phyloP scores from a whole-genome alignment of 2,113 vertebrate species.

The Vicugna pacos region DNA sequence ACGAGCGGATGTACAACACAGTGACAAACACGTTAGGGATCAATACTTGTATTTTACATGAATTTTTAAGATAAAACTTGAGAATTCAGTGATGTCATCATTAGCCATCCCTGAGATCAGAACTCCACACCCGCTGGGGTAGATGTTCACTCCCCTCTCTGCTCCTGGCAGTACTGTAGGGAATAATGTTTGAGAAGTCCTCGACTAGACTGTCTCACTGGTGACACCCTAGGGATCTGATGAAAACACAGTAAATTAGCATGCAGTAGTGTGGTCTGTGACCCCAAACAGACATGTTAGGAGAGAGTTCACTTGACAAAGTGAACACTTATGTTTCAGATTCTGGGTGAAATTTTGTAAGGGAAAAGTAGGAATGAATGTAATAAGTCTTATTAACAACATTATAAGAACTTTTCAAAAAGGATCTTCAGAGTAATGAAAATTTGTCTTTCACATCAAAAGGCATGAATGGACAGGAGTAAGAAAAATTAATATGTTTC shows the following conservation, averaged over 20 bases:
- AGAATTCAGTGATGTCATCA: background rate
- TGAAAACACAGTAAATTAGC: background rate
- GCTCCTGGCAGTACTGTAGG: background rate
- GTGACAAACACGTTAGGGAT: background rate
- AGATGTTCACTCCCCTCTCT: background rate
- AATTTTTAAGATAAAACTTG: background rate
- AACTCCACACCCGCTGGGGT: background rate
- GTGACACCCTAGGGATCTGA: background rate
- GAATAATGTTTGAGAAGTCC: background rate
- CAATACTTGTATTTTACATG: background rate
- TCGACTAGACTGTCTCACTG: background rate
- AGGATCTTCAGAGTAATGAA: slow-evolving; percentile 1
- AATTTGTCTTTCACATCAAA: slow-evolving; percentile 55
- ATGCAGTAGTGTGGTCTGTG: background rate
- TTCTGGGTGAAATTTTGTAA: slow-evolving; percentile 37
- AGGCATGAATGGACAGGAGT: background rate
- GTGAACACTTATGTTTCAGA: slow-evolving; percentile 46
- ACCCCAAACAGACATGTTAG: background rate
- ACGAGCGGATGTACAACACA: background rate
- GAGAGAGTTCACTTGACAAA: background rate
- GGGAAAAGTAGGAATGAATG: background rate
- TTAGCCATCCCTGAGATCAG: background rate
- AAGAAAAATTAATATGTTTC: slow-evolving; percentile 4
- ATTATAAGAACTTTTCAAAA: slow-evolving; percentile 42
- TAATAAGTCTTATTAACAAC: background rate